A percentile compares a stretch with the other conserved stretches of the same genome.
Conservation (phyloP, 2,888 invertebrate species). For the Ophioninae sp. region DNA sequence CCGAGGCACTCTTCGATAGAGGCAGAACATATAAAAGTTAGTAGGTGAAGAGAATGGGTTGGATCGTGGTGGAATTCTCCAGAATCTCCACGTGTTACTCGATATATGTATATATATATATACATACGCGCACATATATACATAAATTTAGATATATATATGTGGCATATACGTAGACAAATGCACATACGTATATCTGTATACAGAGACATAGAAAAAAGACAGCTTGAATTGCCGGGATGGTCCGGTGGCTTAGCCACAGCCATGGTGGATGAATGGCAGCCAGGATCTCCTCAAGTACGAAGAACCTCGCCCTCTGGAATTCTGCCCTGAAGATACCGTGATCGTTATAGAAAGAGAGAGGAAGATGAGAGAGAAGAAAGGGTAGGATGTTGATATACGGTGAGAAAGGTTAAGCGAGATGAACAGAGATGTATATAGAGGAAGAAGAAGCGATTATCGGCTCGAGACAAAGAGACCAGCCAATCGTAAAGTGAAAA, state of each 20-base stretch:
- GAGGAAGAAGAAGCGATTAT: conserved; percentile 68
- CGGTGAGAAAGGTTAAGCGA: conserved; percentile 31
- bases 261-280: conserved; percentile 47
- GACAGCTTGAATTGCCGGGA: not conserved
- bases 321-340: conserved; percentile 29
- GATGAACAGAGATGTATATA: not conserved
- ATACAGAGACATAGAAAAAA: conserved; percentile 16
- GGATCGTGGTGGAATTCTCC: conserved; percentile 41
- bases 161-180: too few species aligned
- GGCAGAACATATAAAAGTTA: not conserved
- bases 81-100: conserved; percentile 27
- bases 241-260: conserved; percentile 32
- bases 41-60: conserved; percentile 32
- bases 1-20: conserved; percentile 10
- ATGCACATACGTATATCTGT: conserved; percentile 12
- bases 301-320: conserved; percentile 31
- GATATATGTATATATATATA: conserved; percentile 21
- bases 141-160: too few species aligned
- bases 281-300: conserved; percentile 37
- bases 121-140: not conserved
- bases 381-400: conserved; percentile 2
- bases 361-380: conserved; percentile 22
- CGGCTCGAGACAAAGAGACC: conserved; percentile 65
- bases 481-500: conserved; percentile 66
- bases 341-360: conserved; percentile 27